Base-by-base conservation (phyloP, 2,797 vertebrate species). In the Pangasius macronema region DNA sequence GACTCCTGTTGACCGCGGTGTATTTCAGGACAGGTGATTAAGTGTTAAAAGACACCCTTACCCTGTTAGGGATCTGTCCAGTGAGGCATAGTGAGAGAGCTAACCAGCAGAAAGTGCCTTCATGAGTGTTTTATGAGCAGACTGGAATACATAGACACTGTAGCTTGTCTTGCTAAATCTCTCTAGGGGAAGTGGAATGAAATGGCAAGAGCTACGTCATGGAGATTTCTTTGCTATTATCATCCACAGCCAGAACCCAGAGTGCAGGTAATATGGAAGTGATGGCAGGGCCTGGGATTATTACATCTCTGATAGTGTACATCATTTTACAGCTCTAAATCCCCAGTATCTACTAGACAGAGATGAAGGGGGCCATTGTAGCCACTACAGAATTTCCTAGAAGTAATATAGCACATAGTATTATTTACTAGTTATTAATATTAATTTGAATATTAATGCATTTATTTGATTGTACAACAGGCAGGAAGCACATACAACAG, bases 271-370 rank as follows among this genome's bases (percentile, higher is more conserved):
- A 88, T 84, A 90, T 84, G 85, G 82, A 42, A 86, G 90, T 84
- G 90, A 91, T 90, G 42, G 86, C 89, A 67, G 82, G 70, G 76
- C 89, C 90, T 86, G 70, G 88, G 83, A 20, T 82, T 63, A 90
- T 93, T 93, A 92, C 85, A 94, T 94, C 93, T 93, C 87, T 85
- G 61, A 86, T 89, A 89, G 84, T 89, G 90, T 92, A 86, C 88
- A 82, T 80, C 59, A 84, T 86, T 89, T 87, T 79, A n/a, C 36
- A 65, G 65, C 51, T 77, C 51, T 22, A 76, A 72, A 79, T 57
- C 85, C 30, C 86, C 90, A 75, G 81, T 89, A 80, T 77, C 87
- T 86, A 53, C 39, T 59, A 57, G 20, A 57, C 20, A 53, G 75
- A 46, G 27, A 24, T 79, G 27, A 13, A 67, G 3, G n/a, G 42